Evolutionary conservation across 2,888 invertebrate genomes (phyloP).

Genomic region (Drosophila neotestacea): DNA sequence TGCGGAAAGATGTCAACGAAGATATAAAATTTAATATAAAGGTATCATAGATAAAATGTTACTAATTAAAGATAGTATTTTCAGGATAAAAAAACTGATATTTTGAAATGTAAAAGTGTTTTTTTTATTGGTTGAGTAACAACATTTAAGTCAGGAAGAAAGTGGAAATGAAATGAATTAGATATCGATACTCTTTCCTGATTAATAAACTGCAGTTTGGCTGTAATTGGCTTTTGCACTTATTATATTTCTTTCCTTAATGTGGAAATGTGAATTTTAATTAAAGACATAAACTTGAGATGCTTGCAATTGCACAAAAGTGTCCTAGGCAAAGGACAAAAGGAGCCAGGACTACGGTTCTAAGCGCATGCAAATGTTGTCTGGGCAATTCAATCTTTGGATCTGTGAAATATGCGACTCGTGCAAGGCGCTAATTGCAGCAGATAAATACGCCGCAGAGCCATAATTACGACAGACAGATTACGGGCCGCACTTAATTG

Average conservation of each 20-base stretch:
- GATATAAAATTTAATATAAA: too few species aligned
- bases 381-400: constrained; percentile 68
- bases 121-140: too few species aligned
- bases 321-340: constrained; percentile 3
- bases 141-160: too few species aligned
- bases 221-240: constrained; percentile 17
- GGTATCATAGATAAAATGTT: too few species aligned
- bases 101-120: too few species aligned
- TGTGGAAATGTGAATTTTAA: constrained; percentile 39
- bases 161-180: too few species aligned
- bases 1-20: too few species aligned
- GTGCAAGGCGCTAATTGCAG: constrained; percentile 76
- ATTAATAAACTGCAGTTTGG: constrained; percentile 7
- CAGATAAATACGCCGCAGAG: constrained; percentile 78
- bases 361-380: constrained; percentile 63
- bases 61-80: too few species aligned
- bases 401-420: constrained; percentile 74
- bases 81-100: too few species aligned
- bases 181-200: neutral
- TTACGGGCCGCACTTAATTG: constrained; percentile 78
- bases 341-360: constrained; percentile 27
- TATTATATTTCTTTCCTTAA: neutral
- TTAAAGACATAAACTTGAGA: constrained; percentile 53
- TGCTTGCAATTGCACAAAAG: neutral
- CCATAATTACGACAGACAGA: constrained; percentile 82